Evolutionary conservation across 2,797 vertebrate genomes (phyloP).

Genomic region (Trichosurus vulpecula): DNA sequence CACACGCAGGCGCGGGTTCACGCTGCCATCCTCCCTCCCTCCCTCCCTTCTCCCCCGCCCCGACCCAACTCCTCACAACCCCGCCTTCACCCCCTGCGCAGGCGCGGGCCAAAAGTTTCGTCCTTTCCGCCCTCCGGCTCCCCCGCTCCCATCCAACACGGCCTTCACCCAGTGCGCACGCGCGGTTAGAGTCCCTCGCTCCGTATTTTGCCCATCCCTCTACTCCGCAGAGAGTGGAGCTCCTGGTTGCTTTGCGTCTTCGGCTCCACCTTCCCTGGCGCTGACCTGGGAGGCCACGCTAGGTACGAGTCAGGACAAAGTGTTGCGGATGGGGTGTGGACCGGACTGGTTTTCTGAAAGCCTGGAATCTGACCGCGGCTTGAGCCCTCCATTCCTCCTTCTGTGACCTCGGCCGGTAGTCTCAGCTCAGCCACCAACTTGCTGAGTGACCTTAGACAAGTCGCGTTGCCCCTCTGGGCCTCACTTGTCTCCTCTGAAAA

Average conservation of each 20-base stretch:
- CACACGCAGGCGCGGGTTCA: neutral
- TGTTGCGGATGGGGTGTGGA: neutral
- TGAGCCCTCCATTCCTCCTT: neutral
- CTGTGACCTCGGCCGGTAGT: neutral
- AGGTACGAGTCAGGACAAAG: neutral
- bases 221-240: rapidly evolving
- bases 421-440: neutral
- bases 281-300: neutral
- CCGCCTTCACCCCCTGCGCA: neutral
- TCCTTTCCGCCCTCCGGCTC: neutral
- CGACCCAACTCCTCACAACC: neutral
- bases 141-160: neutral
- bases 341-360: neutral
- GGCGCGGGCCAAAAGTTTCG: neutral
- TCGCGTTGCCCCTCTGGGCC: neutral
- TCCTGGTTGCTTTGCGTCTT: no score
- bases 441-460: neutral
- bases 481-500: neutral
- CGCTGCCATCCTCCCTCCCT: neutral
- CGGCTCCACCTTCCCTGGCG: neutral
- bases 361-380: neutral
- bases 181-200: neutral
- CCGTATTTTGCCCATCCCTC: no score
- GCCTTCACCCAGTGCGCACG: neutral
- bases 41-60: neutral